Conservation (phyloP, 2,797 vertebrate genomes). For the Miichthys miiuy region DNA sequence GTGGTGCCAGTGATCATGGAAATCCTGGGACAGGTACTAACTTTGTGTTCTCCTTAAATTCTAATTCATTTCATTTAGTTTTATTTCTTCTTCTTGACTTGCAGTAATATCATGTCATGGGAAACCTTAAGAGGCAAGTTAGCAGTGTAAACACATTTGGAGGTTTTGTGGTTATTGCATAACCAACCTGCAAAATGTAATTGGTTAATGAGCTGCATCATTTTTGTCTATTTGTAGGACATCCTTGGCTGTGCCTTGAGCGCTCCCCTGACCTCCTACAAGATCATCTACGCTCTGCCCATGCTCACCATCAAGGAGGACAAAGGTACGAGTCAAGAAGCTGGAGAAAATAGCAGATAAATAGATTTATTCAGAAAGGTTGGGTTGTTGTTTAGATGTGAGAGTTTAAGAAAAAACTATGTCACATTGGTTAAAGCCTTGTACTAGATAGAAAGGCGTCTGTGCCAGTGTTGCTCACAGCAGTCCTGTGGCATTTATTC, state of each 20-base stretch:
- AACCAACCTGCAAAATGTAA: not conserved
- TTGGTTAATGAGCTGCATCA: not conserved
- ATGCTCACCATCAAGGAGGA: constrained; percentile 99
- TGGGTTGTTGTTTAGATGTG: not conserved
- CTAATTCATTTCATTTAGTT: not conserved
- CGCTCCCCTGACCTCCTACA: constrained; percentile 92
- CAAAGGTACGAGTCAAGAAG: constrained; percentile 88
- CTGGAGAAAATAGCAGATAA: not conserved
- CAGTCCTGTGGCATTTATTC: constrained; percentile 8
- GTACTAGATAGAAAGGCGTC: not conserved
- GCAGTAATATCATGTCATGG: not conserved
- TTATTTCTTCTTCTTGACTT: too few relatives aligned
- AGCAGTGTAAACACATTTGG: not conserved
- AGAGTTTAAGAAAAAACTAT: not conserved
- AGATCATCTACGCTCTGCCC: constrained; percentile 93
- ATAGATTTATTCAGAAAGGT: not conserved
- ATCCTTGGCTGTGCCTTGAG: constrained; percentile 92
- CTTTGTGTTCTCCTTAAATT: constrained; percentile 11
- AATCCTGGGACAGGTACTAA: constrained; percentile 93
- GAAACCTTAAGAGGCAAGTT: not conserved
- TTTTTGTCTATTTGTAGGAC: constrained; percentile 83
- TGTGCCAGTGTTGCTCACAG: not conserved
- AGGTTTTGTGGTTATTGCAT: not conserved
- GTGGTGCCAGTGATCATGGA: constrained; percentile 93
- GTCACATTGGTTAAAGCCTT: not conserved